Evolutionary conservation across 2,888 invertebrate species (phyloP), one percentile per base, ranked within the genome.

Genomic region (Latheticus oryzae): DNA sequence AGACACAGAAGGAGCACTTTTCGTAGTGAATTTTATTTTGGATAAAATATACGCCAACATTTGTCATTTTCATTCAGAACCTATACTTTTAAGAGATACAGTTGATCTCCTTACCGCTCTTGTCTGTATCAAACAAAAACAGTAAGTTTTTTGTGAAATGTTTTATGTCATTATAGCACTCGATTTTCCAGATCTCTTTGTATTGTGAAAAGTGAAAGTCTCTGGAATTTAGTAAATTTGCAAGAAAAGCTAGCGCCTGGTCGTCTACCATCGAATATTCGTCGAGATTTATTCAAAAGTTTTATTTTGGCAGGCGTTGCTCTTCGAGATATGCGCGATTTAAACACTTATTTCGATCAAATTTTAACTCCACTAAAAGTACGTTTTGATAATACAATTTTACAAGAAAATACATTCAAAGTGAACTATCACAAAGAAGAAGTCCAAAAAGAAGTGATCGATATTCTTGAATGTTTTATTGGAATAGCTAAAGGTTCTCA

Each of bases 381-480:
- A 8, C 79, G 83, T 55, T 87, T 86, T 64, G 82, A 83, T 61
- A 76, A 76, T 54, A 74, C 87, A 15, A 73, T 84, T 9, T 78
- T 78, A 7, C 79, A 80, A 52, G 82, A 82, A 7, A 35, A 45
- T 2, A 53, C 5, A n/a, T 53, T 53, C 26, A 32, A 35, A 1
- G 32, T 7, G 5, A 53, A 53, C 16, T 54, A 30, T 63, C 84
- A 88, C 60, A 80, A 88, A 50, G 86, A 89, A 60, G 81, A 82
- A 43, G 81, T 87, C 60, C 85, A 87, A 72, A 79, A 84, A 2
- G 87, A 89, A 77, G 80, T 94, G 1, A 84, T 88, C 0, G 88
- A 89, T 71, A 83, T 91, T 21, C 77, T 94, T 0, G 93, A 94
- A 74, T 87, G 87, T 54, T 85, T 89, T 58, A 86, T 87, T 71